Evolutionary conservation across 2,888 invertebrate genomes (phyloP), one percentile per base, ranked within the genome.

Genomic region (Desoria tigrina): DNA sequence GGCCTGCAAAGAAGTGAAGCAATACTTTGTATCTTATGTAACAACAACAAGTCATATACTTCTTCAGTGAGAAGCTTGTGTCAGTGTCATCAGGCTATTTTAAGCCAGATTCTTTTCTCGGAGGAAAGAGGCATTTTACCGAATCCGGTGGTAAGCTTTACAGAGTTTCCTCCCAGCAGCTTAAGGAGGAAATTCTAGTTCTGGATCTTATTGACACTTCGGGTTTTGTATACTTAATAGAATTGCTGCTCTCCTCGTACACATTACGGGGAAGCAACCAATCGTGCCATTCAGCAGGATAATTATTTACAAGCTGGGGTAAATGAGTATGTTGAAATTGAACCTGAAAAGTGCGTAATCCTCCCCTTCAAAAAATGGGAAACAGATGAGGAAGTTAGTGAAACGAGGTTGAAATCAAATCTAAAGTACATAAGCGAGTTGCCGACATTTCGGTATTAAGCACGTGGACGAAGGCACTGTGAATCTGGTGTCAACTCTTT

Each of bases 241-340:
- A 37, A 55, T 55, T 55, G n/a, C 55, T 55, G 51, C 27, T 26
- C 51, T n/a, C n/a, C n/a, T 11, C 4, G 51, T 37, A n/a, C 37
- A 55, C 55, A 37, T 51, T 32, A 28, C 55, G 26, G 4, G n/a
- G n/a, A n/a, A n/a, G 6, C 18, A 9, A 18, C 55, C 32, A 55
- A 57, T 42, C 16, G 42, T 57, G 42, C 39, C 42, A 42, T 57
- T 57, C 57, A 57, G 57, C 57, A 57, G 18, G 42, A 57, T 57
- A 57, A 57, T 57, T 57, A 57, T 26, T 18, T 32, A 27, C 21
- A 55, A 55, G 24, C 4, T 18, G 45, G 57, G 55, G 7, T 9
- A 42, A 57, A 57, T 57, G 57, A 39, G 55, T 26, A 16, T 51
- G 51, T 28, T 27, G 32, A 55, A 55, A 55, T n/a, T 26, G 55